These are phyloP conservation scores for Fopius arisanus DNA, from an alignment of 1,140 invertebrate species.

Conservation along the genomic window DNA sequence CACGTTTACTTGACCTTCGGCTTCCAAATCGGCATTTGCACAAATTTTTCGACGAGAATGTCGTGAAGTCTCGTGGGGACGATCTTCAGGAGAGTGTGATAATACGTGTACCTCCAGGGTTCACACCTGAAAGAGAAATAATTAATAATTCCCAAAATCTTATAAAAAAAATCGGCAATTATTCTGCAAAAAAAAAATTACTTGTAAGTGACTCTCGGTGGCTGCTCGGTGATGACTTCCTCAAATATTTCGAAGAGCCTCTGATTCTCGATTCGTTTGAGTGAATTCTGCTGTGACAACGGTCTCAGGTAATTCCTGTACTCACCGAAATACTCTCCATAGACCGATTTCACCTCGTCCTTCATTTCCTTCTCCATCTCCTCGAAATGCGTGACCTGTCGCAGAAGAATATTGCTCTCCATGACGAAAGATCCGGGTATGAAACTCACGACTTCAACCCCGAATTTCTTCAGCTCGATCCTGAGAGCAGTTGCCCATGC, in stretches of 20 bases:
- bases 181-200: too few relatives aligned
- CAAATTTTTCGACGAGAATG: constrained; percentile 65
- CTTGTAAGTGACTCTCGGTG: background rate
- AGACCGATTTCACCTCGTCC: constrained; percentile 64
- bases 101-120: constrained; percentile 60
- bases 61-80: constrained; percentile 65
- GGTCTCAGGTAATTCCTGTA: constrained; percentile 66
- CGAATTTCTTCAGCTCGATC: constrained; percentile 78
- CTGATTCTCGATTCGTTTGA: constrained; percentile 59
- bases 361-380: constrained; percentile 66
- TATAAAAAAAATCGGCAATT: background rate
- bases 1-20: background rate
- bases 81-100: constrained; percentile 65
- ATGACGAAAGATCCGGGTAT: constrained; percentile 74
- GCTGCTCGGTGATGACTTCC: constrained; percentile 24
- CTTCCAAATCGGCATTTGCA: constrained; percentile 62
- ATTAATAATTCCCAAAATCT: background rate
- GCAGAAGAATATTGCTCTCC: constrained; percentile 67
- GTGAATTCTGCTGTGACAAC: constrained; percentile 50
- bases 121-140: constrained; percentile 45
- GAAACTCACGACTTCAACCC: constrained; percentile 77
- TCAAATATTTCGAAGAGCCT: constrained; percentile 65
- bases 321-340: constrained; percentile 67
- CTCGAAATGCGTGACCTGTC: constrained; percentile 63
- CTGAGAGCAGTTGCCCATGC: constrained; percentile 77